Evolutionary conservation across 2,113 vertebrate species (phyloP), one percentile per base, ranked within the genome.

Genomic region (Alethe diademata): DNA sequence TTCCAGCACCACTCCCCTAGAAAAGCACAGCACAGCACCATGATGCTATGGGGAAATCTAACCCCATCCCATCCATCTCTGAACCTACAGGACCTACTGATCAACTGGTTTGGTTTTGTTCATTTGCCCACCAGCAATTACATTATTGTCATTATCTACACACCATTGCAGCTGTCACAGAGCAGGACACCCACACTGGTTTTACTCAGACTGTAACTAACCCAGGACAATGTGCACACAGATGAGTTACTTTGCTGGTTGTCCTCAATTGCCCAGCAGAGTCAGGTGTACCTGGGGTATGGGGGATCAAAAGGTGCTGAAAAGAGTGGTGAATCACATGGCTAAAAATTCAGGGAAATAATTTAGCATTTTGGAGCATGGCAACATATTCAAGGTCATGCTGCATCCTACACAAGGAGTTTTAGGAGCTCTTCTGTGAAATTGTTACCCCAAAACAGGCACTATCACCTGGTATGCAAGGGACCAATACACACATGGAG

Each of bases 201-300:
- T 28, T 53, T 33, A 48, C 5, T 43, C 45, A 78, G 43, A 33
- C 29, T 60, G 19, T 15, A 38, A 31, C 17, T 47, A 38, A 24
- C 0, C 3, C 40, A 73, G 40, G 45, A 42, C 23, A 56, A 24
- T 0, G 1, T 28, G 7, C 22, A n/a, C 18, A 7, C 14, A 17
- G 35, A 20, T 6, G n/a, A 91, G 20, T 43, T 33, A 20, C 35
- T 22, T 43, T 15, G 5, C 54, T 31, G 14, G 7, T 64, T 31
- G 8, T 14, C 26, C 19, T 36, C 12, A 67, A 5, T 11, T 50
- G 42, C 15, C 9, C 28, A 76, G 22, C 19, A 50, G 29, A 36
- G 45, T 28, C 60, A 78, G 26, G 13, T 38, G 36, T 56, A 36
- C 33, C 23, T 71, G 51, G 18, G 31, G 17, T 24, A 28, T 1